phyloP scores from a whole-genome alignment of 2,113 vertebrate species.

The Pampusana beccarii region DNA sequence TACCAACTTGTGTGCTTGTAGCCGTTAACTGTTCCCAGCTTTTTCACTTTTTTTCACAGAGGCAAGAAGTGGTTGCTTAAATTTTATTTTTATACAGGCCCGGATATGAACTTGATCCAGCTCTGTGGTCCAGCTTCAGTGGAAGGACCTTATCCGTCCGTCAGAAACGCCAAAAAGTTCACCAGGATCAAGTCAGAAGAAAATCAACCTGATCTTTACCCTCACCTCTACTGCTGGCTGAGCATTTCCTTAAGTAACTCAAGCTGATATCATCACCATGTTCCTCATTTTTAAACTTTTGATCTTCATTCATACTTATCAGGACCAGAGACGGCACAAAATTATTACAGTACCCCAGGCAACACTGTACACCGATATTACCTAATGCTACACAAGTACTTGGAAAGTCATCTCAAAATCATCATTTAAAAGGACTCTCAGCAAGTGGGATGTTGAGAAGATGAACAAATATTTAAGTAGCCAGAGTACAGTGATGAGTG shows the following conservation, averaged over 20 bases:
- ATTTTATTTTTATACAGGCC: neutral
- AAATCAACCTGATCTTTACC: neutral
- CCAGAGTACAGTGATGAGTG: neutral
- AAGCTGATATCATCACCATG: neutral
- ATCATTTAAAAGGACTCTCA: neutral
- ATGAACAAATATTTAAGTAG: slow-evolving; percentile 39
- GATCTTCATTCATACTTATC: neutral
- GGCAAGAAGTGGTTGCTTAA: neutral
- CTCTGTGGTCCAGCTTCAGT: neutral
- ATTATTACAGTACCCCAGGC: neutral
- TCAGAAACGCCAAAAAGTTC: neutral
- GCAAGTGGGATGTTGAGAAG: neutral
- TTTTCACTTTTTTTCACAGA: neutral
- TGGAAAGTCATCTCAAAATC: neutral
- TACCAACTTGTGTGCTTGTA: neutral
- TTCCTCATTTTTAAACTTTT: neutral
- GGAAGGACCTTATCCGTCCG: neutral
- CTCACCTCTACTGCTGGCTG: neutral
- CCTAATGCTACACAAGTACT: neutral
- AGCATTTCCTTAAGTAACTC: neutral
- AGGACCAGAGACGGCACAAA: neutral
- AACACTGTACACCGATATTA: neutral
- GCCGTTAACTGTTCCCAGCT: neutral
- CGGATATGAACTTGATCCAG: neutral
- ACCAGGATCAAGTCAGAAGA: neutral